Evolutionary conservation across 2,113 vertebrate genomes (phyloP).

Genomic region (Picathartes gymnocephalus): DNA sequence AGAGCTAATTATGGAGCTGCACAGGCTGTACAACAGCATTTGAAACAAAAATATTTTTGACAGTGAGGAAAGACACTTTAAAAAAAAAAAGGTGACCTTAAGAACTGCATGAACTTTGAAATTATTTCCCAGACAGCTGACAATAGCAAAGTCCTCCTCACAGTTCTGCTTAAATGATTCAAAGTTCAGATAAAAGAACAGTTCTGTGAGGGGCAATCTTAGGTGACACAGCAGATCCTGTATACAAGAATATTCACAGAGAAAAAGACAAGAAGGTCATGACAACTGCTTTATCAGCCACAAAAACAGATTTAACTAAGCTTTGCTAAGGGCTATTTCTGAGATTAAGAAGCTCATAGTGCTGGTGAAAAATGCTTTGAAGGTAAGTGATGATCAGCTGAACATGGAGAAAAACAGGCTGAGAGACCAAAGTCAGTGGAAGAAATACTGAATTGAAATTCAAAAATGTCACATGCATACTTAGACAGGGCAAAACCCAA

Average conservation of each 20-base stretch:
- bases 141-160: not conserved
- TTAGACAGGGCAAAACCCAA: not conserved
- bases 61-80: not conserved
- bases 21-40: not conserved
- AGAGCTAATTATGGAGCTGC: not conserved
- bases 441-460: not conserved
- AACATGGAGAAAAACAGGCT: not conserved
- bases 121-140: not conserved
- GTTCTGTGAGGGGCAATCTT: not conserved
- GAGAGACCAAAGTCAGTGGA: not conserved
- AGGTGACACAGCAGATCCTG: slow-evolving; percentile 22
- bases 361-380: not conserved
- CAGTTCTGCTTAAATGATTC: not conserved
- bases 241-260: not conserved
- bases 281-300: slow-evolving; percentile 2
- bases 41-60: not conserved
- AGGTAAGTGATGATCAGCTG: not conserved
- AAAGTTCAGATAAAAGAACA: slow-evolving; percentile 8
- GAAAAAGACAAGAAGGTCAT: slow-evolving; percentile 16
- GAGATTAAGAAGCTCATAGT: not conserved
- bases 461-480: not conserved
- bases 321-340: not conserved
- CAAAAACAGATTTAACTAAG: slow-evolving; percentile 28
- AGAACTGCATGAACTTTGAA: not conserved
- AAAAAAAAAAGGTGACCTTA: not conserved